Conservation (phyloP, 2,113 vertebrate species). For the Benthochromis sp. region DNA sequence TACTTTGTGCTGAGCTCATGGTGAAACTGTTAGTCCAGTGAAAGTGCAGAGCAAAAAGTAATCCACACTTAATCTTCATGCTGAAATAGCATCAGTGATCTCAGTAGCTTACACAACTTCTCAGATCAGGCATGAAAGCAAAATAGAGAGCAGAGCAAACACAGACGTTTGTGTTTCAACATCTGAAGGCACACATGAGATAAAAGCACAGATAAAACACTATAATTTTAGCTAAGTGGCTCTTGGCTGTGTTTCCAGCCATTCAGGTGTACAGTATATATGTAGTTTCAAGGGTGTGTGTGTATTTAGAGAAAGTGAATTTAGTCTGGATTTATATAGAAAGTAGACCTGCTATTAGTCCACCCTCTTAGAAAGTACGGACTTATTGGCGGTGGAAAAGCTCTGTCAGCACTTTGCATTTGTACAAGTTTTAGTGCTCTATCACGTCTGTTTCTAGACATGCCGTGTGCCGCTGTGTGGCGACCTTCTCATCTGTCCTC, state of each 20-base stretch:
- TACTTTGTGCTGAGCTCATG: not conserved
- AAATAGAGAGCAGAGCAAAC: not conserved
- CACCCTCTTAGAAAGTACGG: constrained; percentile 26
- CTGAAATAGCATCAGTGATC: not conserved
- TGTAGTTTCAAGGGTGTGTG: constrained; percentile 60
- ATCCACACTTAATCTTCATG: not conserved
- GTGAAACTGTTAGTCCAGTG: not conserved
- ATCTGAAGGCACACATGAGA: constrained; percentile 29
- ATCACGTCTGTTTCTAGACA: constrained; percentile 5
- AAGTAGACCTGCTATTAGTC: constrained; percentile 64
- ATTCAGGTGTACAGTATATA: constrained; percentile 40
- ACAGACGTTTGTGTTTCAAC: constrained; percentile 15
- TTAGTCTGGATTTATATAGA: constrained; percentile 64
- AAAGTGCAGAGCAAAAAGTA: not conserved
- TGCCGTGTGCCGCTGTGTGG: not conserved
- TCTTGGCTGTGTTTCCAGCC: constrained; percentile 25
- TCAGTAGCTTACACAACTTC: not conserved
- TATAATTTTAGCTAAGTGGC: constrained; percentile 59
- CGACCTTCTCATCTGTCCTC: constrained; percentile 29
- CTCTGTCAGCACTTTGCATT: constrained; percentile 30
- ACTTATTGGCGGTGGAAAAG: constrained; percentile 15
- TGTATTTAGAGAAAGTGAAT: constrained; percentile 51
- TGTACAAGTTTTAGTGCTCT: not conserved
- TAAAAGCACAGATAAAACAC: constrained; percentile 53
- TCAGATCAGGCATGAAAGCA: not conserved